Base-by-base conservation (phyloP, 1,140 invertebrate genomes). In the Cylas formicarius region DNA sequence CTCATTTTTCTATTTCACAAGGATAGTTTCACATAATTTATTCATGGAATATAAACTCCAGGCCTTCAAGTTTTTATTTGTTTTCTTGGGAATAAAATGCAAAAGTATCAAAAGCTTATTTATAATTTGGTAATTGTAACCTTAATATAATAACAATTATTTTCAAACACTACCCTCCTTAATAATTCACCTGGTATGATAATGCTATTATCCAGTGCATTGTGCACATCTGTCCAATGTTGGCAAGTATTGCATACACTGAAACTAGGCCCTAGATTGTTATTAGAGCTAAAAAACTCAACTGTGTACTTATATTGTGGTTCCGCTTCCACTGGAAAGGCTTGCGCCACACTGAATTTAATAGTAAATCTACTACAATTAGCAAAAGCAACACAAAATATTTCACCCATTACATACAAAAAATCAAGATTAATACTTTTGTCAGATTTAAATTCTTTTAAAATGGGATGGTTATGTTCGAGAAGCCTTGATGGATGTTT, bases 71-170 rank as follows among this genome's bases (percentile, higher is more conserved):
- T 26, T 26, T 35, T 35, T 13, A 20, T 35, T 32, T 35, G 19
- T 18, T 35, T 20, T 35, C 22, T 18, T 35, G 33, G 19, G 22
- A 5, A 35, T 35, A 35, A 35, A 35, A 35, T 35, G 33, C 19
- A 35, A 35, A 35, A 7, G 8, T 16, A 18, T 18, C 5, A 20
- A n/a, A 8, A 21, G 2, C 35, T 34, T 34, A 10, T n/a, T 40
- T 22, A 39, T n/a, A 47, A 16, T 40, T 48, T 42, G 6, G 5
- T 35, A 33, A 48, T 48, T n/a, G 14, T 34, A 35, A 48, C 27
- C 29, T 48, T 48, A 24, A 41, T 27, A 21, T 49, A 44, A 50
- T 22, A 44, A 3, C 28, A 32, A 8, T 34, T 21, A 9, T 18
- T 28, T 16, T 50, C 32, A 24, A 18, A 44, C 10, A 44, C 14